These are phyloP conservation scores for Odontothrips loti DNA, from an alignment of 2,888 invertebrate genomes.

Conservation along the genomic window DNA sequence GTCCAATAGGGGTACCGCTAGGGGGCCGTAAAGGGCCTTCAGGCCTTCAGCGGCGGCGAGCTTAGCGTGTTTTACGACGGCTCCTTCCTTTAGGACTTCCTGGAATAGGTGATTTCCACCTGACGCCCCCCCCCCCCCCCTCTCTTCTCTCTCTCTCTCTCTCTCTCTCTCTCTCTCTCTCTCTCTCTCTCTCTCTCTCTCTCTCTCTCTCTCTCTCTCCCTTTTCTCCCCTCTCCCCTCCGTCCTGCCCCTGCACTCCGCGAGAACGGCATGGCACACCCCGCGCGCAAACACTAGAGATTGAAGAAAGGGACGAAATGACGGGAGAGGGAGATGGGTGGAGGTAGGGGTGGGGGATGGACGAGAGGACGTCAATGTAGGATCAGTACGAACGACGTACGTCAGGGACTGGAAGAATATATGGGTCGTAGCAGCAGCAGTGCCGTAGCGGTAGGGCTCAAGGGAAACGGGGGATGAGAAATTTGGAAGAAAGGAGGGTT, in stretches of 20 bases:
- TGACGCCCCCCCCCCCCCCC: background rate
- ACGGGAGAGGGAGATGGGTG: background rate
- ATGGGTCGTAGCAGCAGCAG: too few relatives aligned
- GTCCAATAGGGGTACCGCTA: background rate
- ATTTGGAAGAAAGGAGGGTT: too few relatives aligned
- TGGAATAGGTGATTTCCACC: slow-evolving; percentile 17
- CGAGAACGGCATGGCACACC: too few relatives aligned
- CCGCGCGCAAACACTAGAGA: too few relatives aligned
- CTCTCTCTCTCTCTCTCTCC: background rate
- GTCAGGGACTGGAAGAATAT: too few relatives aligned
- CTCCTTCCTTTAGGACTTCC: slow-evolving; percentile 10
- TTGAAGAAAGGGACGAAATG: background rate
- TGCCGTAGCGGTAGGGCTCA: too few relatives aligned
- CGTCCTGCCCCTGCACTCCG: too few relatives aligned
- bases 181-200: background rate
- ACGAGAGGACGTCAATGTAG: background rate
- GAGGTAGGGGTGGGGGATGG: background rate
- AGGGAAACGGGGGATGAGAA: too few relatives aligned
- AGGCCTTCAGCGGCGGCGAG: too few relatives aligned
- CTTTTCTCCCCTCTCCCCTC: background rate
- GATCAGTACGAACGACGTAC: too few relatives aligned
- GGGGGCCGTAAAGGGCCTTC: too few relatives aligned
- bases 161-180: background rate
- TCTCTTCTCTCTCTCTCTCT: too few relatives aligned
- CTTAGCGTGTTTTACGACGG: slow-evolving; percentile 8